Evolutionary conservation across 2,113 vertebrate genomes (phyloP), one percentile per base, ranked within the genome.

Genomic region (Platichthys flesus): DNA sequence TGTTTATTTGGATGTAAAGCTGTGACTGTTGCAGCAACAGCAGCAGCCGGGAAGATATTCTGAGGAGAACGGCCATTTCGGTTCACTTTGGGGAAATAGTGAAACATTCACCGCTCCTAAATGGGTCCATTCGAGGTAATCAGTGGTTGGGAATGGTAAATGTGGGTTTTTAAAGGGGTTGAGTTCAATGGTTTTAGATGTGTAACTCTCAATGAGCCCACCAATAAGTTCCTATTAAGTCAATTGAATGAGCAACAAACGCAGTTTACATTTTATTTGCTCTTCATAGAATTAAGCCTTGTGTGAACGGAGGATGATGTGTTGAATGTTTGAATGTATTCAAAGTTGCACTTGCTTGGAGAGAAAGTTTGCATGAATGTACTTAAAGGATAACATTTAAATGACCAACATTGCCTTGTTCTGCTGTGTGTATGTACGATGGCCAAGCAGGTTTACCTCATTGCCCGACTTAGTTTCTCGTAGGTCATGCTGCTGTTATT

Each of bases 401-500:
- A 42, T 42, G 40, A 42, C 3, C 12, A 3, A 42, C 40, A 3
- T 13, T 42, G 10, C 40, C 40, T 42, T 42, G 40, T 42, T 51
- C 15, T 51, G 16, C 2, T 51, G 14, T 51, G 47, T 51, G 56
- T 9, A n/a, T 47, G 1, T 64, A 1, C 23, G 2, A 18, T 0
- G 47, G 16, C 21, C 64, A 14, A 37, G 20, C 10, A 28, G 5
- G 9, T 52, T 63, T 90, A 99, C 97, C 98, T 98, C 98, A 99
- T 99, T 9, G 98, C 98, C 10, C 98, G 94, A 87, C 98, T 99
- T 73, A 99, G 97, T 82, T 99, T 99, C 90, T 99, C 98, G 0
- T 99, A 99, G 14, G 97, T 99, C 98, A 99, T 99, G 87, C 97
- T 99, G 87, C 95, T 98, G 89, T 99, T 99, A 86, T 99, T 99